phyloP scores from a whole-genome alignment of 2,113 vertebrate genomes.

The Sakesphorus luctuosus region DNA sequence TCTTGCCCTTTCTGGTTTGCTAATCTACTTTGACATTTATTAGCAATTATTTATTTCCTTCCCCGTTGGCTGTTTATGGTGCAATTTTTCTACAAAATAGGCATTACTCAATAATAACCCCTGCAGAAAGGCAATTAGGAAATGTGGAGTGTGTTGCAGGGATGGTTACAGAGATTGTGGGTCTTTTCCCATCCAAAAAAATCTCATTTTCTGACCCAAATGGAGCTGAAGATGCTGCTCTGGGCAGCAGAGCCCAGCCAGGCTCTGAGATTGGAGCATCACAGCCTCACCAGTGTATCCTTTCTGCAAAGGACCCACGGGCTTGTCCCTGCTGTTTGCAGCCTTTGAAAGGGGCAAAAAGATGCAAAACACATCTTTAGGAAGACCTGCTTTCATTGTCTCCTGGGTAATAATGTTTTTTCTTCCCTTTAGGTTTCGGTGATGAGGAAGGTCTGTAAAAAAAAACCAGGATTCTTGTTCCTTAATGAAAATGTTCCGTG shows the following conservation, averaged over 20 bases:
- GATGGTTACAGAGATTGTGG: not conserved
- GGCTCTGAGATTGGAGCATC: not conserved
- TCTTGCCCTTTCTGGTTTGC: not conserved
- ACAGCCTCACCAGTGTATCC: not conserved
- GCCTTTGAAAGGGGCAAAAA: not conserved
- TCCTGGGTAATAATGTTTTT: not conserved
- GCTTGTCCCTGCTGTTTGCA: not conserved
- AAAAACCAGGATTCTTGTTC: constrained; percentile 38
- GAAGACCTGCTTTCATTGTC: not conserved
- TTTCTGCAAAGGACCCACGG: not conserved
- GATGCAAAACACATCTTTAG: not conserved
- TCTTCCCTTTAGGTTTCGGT: constrained; percentile 15
- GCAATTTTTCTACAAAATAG: constrained; percentile 22
- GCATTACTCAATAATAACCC: constrained; percentile 52
- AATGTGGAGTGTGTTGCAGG: not conserved
- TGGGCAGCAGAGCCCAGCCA: not conserved
- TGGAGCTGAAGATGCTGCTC: not conserved
- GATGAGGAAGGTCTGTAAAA: constrained; percentile 33
- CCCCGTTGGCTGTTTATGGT: constrained; percentile 11
- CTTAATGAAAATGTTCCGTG: not conserved
- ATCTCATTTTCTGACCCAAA: not conserved
- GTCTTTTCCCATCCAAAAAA: not conserved
- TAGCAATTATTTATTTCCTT: constrained; percentile 41
- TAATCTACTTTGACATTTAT: constrained; percentile 27
- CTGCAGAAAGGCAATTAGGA: constrained; percentile 47